phyloP scores from a whole-genome alignment of 2,113 vertebrate species.

The Mustela nigripes region DNA sequence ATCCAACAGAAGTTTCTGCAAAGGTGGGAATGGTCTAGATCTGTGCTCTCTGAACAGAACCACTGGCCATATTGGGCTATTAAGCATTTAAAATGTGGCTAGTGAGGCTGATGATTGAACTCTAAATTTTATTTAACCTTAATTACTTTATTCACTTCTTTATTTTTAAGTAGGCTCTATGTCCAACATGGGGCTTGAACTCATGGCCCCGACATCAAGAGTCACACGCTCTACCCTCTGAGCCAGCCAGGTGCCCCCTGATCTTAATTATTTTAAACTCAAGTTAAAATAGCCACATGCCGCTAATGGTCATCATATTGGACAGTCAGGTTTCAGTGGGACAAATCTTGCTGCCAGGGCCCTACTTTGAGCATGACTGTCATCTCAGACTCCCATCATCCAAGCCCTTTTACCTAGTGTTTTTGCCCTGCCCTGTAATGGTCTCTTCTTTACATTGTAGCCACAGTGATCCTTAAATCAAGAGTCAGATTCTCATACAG shows the following conservation, averaged over 20 bases:
- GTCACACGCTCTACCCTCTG: not conserved
- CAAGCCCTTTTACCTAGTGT: too few relatives aligned
- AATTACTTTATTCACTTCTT: not conserved
- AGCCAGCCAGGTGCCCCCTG: not conserved
- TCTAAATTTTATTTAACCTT: not conserved
- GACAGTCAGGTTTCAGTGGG: not conserved
- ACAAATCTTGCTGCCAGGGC: not conserved
- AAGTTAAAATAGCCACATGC: not conserved
- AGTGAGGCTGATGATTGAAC: not conserved
- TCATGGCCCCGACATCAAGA: not conserved
- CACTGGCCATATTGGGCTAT: not conserved
- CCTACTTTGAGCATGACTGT: not conserved
- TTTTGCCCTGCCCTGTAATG: not conserved
- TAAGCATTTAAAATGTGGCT: not conserved
- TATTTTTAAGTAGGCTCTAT: not conserved
- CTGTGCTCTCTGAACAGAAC: not conserved
- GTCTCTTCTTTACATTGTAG: not conserved
- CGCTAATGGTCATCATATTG: not conserved
- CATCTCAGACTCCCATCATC: not conserved
- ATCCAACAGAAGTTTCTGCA: not conserved
- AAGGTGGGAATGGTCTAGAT: not conserved
- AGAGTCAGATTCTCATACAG: not conserved
- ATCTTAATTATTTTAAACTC: not conserved
- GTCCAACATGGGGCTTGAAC: not conserved
- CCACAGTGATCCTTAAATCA: not conserved